A percentile compares a stretch with the other conserved stretches of the same genome.
Conservation (phyloP, 2,888 invertebrate species). For the Smittia sp. region DNA sequence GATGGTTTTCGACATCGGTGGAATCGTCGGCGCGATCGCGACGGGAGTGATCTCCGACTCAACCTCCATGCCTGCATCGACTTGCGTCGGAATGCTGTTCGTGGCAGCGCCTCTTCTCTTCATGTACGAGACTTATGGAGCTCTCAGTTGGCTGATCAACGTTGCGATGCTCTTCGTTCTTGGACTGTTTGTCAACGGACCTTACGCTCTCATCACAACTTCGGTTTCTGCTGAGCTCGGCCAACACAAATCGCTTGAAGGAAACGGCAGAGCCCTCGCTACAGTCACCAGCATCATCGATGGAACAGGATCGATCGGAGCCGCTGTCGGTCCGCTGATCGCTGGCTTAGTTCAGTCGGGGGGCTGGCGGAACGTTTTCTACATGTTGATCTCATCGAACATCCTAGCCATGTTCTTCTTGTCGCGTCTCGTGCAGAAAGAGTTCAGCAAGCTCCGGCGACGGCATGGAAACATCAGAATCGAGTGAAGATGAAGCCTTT, state of each 20-base stretch:
- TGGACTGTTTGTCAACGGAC: constrained; percentile 89
- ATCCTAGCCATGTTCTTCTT: constrained; percentile 71
- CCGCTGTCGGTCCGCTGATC: constrained; percentile 87
- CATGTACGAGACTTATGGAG: constrained; percentile 70
- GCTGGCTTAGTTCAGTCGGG: constrained; percentile 74
- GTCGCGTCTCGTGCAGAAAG: constrained; percentile 57
- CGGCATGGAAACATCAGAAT: constrained; percentile 47
- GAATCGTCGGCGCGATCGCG: constrained; percentile 81
- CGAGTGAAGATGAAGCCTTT: constrained; percentile 42
- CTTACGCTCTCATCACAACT: constrained; percentile 94
- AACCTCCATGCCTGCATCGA: constrained; percentile 79
- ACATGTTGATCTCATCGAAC: constrained; percentile 84
- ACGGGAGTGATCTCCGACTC: constrained; percentile 85
- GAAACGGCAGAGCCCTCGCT: constrained; percentile 84
- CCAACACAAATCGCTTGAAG: constrained; percentile 78
- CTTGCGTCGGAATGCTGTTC: constrained; percentile 77
- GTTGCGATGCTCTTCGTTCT: constrained; percentile 67
- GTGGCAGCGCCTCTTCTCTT: constrained; percentile 77
- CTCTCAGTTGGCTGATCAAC: constrained; percentile 60
- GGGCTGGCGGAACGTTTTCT: constrained; percentile 85
- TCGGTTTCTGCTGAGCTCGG: constrained; percentile 94
- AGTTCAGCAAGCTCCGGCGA: constrained; percentile 49
- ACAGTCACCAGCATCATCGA: constrained; percentile 98
- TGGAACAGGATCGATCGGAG: constrained; percentile 83
- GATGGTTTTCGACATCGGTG: constrained; percentile 84